These are phyloP conservation scores for Catharus bicknelli DNA, from an alignment of 2,113 vertebrate genomes.

Conservation along the genomic window DNA sequence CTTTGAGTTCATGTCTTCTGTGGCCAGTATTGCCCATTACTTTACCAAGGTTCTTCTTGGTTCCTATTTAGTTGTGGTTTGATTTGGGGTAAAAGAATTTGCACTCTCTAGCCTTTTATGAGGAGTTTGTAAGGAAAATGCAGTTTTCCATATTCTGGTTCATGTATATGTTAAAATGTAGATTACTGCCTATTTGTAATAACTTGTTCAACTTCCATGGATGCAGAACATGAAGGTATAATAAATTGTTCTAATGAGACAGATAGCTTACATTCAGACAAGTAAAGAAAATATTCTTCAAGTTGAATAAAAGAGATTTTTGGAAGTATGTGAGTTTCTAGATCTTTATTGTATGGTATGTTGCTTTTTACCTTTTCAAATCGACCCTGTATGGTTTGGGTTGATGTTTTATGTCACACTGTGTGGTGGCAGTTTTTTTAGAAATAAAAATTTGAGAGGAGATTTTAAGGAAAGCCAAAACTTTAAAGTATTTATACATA, in stretches of 20 bases:
- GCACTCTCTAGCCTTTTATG: not conserved
- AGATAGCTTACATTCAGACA: not conserved
- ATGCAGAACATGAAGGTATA: not conserved
- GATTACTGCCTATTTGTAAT: not conserved
- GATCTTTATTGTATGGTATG: not conserved
- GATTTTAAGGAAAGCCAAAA: not conserved
- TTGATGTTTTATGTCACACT: not conserved
- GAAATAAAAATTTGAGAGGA: not conserved
- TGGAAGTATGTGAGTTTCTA: not conserved
- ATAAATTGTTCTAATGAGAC: not conserved
- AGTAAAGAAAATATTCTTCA: not conserved
- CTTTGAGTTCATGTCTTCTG: not conserved
- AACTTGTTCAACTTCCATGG: not conserved
- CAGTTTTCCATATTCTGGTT: not conserved
- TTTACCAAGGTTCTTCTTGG: not conserved
- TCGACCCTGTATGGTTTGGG: rapidly evolving
- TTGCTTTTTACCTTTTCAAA: not conserved
- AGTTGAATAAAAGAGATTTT: not conserved
- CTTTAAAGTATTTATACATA: not conserved
- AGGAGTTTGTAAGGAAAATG: not conserved
- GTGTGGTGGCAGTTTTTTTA: not conserved
- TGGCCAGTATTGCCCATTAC: not conserved
- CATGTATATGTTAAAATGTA: not conserved
- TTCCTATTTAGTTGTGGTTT: not conserved
- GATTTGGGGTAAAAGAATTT: not conserved